Evolutionary conservation across 2,113 vertebrate species (phyloP).

Genomic region (Melanerpes formicivorus): DNA sequence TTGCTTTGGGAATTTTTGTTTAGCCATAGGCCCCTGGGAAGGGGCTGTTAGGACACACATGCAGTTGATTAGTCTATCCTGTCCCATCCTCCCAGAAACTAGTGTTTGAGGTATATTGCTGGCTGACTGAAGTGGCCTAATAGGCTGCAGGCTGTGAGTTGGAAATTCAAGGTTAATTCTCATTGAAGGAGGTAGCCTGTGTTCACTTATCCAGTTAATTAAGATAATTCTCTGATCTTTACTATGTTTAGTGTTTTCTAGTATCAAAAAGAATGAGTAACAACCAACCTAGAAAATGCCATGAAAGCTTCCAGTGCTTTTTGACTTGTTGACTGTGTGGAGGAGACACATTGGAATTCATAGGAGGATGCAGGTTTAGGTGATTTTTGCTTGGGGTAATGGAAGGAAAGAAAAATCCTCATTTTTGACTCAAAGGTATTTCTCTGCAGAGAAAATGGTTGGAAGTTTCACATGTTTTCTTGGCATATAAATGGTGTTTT

Average conservation of each 20-base stretch:
- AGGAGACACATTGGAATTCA: neutral
- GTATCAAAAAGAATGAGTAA: neutral
- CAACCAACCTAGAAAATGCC: neutral
- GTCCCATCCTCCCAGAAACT: neutral
- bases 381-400: neutral
- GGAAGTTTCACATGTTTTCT: neutral
- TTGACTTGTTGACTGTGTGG: neutral
- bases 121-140: neutral
- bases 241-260: neutral
- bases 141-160: neutral
- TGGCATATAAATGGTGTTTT: neutral
- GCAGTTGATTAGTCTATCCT: too few species aligned
- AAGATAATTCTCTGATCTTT: neutral
- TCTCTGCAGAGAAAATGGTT: neutral
- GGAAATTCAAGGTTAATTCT: neutral
- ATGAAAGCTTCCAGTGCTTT: neutral
- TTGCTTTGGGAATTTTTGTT: neutral
- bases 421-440: neutral
- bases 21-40: too few species aligned
- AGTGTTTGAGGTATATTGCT: neutral
- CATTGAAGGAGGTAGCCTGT: neutral
- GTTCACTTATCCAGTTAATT: neutral
- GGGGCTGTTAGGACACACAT: accelerated
- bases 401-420: neutral
- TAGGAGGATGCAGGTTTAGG: neutral